Evolutionary conservation across 2,113 vertebrate genomes (phyloP).

Genomic region (Xenopus borealis): DNA sequence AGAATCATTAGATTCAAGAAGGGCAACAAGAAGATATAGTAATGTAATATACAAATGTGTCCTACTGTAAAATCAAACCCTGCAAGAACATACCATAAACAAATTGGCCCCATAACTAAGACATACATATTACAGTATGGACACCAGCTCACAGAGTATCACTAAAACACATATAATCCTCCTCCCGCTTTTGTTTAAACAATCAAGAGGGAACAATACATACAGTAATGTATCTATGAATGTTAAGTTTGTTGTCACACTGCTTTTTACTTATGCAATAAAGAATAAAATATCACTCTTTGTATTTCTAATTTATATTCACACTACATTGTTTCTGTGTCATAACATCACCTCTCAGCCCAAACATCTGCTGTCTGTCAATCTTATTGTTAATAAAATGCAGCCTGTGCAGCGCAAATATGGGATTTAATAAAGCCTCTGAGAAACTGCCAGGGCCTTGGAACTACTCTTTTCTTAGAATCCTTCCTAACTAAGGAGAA

Average conservation of each 20-base stretch:
- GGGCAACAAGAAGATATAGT: too few species aligned
- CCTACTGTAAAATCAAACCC: too few species aligned
- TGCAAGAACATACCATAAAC: too few species aligned
- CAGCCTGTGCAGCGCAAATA: conserved; percentile 60
- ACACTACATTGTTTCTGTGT: conserved; percentile 53
- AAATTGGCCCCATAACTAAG: too few species aligned
- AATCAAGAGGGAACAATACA: neutral
- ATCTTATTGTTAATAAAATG: conserved; percentile 59
- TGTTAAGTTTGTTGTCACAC: conserved; percentile 3
- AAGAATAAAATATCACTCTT: conserved; percentile 43
- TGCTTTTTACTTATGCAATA: conserved; percentile 22
- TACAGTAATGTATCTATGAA: neutral
- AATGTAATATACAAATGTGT: too few species aligned
- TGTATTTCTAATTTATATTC: conserved; percentile 46
- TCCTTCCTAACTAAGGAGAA: conserved; percentile 5
- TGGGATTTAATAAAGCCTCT: conserved; percentile 62
- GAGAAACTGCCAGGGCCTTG: conserved; percentile 51
- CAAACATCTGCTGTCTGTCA: conserved; percentile 60
- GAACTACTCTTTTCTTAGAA: conserved; percentile 14
- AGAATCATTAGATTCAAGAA: too few species aligned
- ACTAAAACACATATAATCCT: neutral
- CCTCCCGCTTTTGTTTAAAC: neutral
- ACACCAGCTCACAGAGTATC: neutral
- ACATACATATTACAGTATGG: too few species aligned
- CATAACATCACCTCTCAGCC: conserved; percentile 61